phyloP scores from a whole-genome alignment of 2,113 vertebrate genomes.

The Noctilio leporinus region DNA sequence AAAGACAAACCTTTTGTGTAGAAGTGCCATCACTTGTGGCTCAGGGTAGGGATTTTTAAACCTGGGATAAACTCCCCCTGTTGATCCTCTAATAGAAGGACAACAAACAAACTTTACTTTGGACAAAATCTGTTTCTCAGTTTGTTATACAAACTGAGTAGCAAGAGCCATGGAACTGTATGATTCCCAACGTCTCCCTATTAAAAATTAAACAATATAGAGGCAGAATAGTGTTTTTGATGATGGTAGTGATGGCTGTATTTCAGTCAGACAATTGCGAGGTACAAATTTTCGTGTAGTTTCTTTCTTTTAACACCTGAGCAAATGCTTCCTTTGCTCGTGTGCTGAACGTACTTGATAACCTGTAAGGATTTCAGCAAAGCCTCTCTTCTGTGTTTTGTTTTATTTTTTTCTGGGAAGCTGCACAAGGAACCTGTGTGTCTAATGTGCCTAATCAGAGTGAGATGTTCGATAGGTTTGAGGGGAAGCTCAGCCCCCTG shows the following conservation, averaged over 20 bases:
- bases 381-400: conserved; percentile 35
- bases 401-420: conserved; percentile 75
- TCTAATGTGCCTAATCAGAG: conserved; percentile 87
- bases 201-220: background rate
- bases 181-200: background rate
- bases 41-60: background rate
- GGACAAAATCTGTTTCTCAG: conserved; percentile 30
- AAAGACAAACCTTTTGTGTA: conserved; percentile 56
- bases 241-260: background rate
- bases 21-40: conserved; percentile 47
- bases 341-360: background rate
- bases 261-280: background rate
- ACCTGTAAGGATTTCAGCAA: conserved; percentile 47
- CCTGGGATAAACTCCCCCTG: conserved; percentile 33
- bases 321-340: fast-evolving
- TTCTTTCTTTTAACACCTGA: background rate
- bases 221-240: background rate
- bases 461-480: conserved; percentile 96
- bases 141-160: conserved; percentile 50
- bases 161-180: background rate
- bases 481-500: conserved; percentile 94
- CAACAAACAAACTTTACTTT: conserved; percentile 36
- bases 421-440: conserved; percentile 93
- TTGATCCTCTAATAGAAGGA: conserved; percentile 37
- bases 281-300: background rate